Evolutionary conservation across 2,113 vertebrate species (phyloP).

Genomic region (Pongo pygmaeus): DNA sequence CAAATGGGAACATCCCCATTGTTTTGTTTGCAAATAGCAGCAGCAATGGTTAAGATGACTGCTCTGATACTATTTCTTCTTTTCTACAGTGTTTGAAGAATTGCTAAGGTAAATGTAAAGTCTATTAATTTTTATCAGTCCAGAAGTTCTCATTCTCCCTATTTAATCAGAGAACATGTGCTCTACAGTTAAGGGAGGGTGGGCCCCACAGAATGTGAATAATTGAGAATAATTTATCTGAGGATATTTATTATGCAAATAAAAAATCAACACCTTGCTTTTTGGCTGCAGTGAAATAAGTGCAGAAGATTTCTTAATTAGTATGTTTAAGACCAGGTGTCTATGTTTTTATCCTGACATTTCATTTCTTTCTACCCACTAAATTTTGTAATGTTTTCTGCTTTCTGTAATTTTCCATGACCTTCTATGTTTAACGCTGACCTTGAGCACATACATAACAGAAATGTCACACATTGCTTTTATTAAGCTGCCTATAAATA

Average conservation of each 20-base stretch:
- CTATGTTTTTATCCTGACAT: not conserved
- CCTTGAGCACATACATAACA: not conserved
- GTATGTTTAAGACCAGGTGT: not conserved
- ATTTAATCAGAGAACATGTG: not conserved
- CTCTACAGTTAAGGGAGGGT: not conserved
- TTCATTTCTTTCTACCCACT: not conserved
- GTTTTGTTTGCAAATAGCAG: not conserved
- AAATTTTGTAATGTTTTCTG: not conserved
- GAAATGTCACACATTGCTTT: not conserved
- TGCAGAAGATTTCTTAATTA: not conserved
- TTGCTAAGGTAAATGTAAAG: constrained; percentile 4
- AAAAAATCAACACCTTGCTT: not conserved
- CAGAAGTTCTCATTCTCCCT: not conserved
- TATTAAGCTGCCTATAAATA: not conserved
- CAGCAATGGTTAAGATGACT: not conserved
- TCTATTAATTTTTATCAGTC: not conserved
- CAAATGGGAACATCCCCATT: not conserved
- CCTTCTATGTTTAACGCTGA: not conserved
- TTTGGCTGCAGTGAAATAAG: constrained; percentile 1
- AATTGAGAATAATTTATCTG: not conserved
- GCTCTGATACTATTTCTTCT: not conserved
- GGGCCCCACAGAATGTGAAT: not conserved
- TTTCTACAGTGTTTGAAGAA: not conserved
- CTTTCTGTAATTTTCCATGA: not conserved
- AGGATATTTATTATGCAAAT: not conserved